Evolutionary conservation across 1,140 invertebrate genomes (phyloP).

Genomic region (Sycobia sp.): DNA sequence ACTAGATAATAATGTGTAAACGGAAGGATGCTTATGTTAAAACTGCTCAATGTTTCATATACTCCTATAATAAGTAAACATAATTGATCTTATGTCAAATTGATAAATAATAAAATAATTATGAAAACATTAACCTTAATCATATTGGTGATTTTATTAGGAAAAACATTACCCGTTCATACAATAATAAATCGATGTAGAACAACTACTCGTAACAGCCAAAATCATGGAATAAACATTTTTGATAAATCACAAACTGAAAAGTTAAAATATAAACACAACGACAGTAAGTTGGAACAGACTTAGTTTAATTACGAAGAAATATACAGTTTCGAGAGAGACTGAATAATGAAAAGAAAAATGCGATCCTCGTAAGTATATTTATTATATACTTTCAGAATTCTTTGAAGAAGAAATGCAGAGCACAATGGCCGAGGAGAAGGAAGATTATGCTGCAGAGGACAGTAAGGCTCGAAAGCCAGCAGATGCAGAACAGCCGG

Average conservation of each 20-base stretch:
- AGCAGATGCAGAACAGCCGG: not conserved
- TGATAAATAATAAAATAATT: not conserved
- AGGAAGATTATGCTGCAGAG: slow-evolving; percentile 20
- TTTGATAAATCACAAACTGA: slow-evolving; percentile 4
- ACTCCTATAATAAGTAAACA: not conserved
- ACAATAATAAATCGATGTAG: not conserved
- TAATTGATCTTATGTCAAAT: not conserved
- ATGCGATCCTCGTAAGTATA: too few relatives aligned
- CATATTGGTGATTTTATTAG: not conserved
- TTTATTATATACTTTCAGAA: too few relatives aligned
- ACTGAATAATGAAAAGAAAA: too few relatives aligned
- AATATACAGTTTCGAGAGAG: too few relatives aligned
- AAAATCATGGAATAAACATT: not conserved
- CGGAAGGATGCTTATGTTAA: not conserved
- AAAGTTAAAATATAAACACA: slow-evolving; percentile 31
- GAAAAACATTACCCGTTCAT: not conserved
- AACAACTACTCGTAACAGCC: not conserved
- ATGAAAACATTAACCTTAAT: slow-evolving; percentile 7
- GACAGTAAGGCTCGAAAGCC: slow-evolving; percentile 17
- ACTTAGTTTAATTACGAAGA: too few relatives aligned
- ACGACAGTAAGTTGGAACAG: slow-evolving; percentile 29
- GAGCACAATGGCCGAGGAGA: too few relatives aligned
- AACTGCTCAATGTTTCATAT: not conserved
- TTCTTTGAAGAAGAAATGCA: slow-evolving; percentile 5
- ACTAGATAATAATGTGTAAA: too few relatives aligned